Percentiles rank a stretch among this genome's conserved stretches.
Conservation (phyloP, 2,888 invertebrate species). For the Harmothoe impar region DNA sequence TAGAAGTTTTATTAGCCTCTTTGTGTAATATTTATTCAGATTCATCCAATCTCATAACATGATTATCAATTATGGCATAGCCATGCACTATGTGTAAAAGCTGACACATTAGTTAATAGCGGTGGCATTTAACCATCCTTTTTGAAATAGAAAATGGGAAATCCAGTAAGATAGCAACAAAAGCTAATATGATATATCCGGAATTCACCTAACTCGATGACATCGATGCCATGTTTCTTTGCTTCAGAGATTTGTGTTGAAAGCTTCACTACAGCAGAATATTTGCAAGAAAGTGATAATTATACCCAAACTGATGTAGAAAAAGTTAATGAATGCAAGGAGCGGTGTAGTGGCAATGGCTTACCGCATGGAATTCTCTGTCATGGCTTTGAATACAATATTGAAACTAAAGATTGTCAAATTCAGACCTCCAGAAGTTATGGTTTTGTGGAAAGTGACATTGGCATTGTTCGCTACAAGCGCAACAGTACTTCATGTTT, state of each 20-base stretch:
- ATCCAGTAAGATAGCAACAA: too few species aligned
- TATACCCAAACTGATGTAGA: neutral
- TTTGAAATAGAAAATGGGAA: too few species aligned
- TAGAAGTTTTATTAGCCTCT: too few species aligned
- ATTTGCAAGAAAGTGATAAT: neutral
- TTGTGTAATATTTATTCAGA: too few species aligned
- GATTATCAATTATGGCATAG: too few species aligned
- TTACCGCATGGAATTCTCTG: neutral
- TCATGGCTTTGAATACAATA: neutral
- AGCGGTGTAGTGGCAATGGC: neutral
- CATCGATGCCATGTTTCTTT: neutral
- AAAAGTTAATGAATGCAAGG: neutral
- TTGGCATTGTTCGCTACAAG: neutral
- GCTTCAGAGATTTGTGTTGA: slow-evolving; percentile 17
- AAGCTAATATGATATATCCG: too few species aligned
- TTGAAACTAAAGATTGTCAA: neutral
- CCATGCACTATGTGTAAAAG: too few species aligned
- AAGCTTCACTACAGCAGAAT: neutral
- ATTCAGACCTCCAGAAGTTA: neutral
- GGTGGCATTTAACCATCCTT: too few species aligned
- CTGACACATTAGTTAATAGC: too few species aligned
- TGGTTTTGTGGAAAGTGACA: neutral
- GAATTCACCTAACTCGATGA: neutral
- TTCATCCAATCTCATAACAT: too few species aligned
- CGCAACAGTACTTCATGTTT: neutral